A percentile compares a stretch with the other conserved stretches of the same genome.
Conservation (phyloP, 2,797 vertebrate species). For the Artibeus jamaicensis region DNA sequence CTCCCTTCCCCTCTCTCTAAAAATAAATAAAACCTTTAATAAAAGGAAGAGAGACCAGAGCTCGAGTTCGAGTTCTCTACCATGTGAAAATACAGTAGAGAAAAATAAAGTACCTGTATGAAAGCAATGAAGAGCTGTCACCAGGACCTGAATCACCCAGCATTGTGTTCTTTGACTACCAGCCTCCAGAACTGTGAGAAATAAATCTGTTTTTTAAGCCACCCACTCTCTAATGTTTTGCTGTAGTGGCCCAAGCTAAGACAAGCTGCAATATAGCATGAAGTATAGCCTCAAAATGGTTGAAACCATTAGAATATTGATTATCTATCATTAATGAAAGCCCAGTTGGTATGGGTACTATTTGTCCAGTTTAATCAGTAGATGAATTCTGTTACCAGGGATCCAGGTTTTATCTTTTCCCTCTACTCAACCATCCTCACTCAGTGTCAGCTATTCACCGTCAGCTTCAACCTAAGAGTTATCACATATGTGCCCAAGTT, state of each 20-base stretch:
- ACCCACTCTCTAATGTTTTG: not conserved
- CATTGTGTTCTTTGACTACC: not conserved
- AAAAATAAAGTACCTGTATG: not conserved
- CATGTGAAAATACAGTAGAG: not conserved
- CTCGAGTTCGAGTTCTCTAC: not conserved
- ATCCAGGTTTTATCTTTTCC: not conserved
- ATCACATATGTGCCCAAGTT: not conserved
- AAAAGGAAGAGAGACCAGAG: not conserved
- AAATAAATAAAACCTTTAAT: no score
- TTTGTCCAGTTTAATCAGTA: not conserved
- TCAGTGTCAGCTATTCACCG: no score
- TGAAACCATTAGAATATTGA: not conserved
- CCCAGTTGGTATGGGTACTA: not conserved
- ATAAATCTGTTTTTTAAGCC: not conserved
- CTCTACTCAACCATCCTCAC: not conserved
- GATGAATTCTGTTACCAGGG: not conserved
- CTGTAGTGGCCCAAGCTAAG: not conserved
- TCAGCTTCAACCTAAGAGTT: not conserved
- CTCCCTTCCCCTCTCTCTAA: no score
- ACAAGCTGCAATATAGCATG: not conserved
- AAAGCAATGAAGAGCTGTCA: not conserved
- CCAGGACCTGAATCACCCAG: not conserved
- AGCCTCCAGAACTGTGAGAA: not conserved
- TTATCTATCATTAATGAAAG: not conserved
- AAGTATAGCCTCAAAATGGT: not conserved